phyloP scores from a whole-genome alignment of 2,888 invertebrate genomes.

The Trichopria drosophilae region DNA sequence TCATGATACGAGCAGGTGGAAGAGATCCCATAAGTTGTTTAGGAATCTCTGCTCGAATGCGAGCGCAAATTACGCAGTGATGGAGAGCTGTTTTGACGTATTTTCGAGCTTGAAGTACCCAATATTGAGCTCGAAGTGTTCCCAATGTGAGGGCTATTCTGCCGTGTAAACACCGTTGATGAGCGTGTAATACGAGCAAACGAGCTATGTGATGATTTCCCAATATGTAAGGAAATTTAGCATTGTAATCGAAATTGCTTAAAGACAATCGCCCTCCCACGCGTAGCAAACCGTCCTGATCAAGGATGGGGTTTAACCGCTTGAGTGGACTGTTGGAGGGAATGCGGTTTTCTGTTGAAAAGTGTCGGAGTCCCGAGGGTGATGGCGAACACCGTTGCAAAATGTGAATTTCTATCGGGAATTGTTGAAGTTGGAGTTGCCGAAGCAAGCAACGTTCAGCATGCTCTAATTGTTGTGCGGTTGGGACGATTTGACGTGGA shows the following conservation, averaged over 20 bases:
- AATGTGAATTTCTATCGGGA: too few species aligned
- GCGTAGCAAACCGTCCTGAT: conserved; percentile 1
- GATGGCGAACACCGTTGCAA: too few species aligned
- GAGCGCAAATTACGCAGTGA: conserved; percentile 6
- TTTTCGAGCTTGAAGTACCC: conserved; percentile 5
- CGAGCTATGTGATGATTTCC: too few species aligned
- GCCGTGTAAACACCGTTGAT: conserved; percentile 10
- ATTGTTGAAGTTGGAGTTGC: too few species aligned
- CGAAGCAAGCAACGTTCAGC: too few species aligned
- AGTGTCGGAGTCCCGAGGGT: too few species aligned
- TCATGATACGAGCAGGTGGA: too few species aligned
- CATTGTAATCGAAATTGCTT: neutral
- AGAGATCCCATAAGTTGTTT: conserved; percentile 9
- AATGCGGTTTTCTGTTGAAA: too few species aligned
- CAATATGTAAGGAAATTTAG: neutral
- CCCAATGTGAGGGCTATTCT: conserved; percentile 8
- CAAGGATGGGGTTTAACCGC: conserved; percentile 3
- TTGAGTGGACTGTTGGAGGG: conserved; percentile 5
- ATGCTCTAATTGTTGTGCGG: too few species aligned
- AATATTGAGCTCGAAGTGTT: conserved; percentile 3
- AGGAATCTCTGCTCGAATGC: neutral
- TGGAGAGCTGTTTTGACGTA: conserved; percentile 4
- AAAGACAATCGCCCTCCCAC: conserved; percentile 1
- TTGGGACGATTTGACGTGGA: too few species aligned
- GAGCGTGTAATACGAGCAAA: too few species aligned